Evolutionary conservation across 2,888 invertebrate species (phyloP).

Genomic region (Dysmachus trigonus): DNA sequence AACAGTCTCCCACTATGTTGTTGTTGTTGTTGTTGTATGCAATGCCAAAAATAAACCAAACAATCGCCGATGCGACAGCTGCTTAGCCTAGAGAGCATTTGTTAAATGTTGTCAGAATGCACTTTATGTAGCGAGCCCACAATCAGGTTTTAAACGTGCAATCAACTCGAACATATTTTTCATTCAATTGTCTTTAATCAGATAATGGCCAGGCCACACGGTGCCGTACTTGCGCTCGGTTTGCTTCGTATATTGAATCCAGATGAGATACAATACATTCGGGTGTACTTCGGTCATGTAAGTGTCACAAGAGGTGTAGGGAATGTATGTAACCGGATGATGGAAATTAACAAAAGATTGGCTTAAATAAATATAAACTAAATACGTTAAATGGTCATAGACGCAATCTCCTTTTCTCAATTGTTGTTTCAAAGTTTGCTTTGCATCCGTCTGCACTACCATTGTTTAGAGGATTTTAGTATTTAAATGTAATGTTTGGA

Average conservation of each 20-base stretch:
- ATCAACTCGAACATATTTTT: constrained; percentile 31
- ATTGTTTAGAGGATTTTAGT: neutral
- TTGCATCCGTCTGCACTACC: neutral
- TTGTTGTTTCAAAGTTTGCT: neutral
- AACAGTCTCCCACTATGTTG: neutral
- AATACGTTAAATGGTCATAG: neutral
- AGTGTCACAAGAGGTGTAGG: neutral
- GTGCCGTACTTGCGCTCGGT: neutral
- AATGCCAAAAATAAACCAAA: neutral
- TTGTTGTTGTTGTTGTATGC: too few relatives aligned
- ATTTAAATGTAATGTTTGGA: neutral
- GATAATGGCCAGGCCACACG: constrained; percentile 27
- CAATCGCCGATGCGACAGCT: neutral
- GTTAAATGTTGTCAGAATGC: neutral
- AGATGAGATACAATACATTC: neutral
- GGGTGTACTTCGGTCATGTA: neutral
- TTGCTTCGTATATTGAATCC: neutral
- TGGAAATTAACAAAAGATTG: constrained; percentile 16
- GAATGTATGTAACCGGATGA: constrained; percentile 20
- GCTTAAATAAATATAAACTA: neutral
- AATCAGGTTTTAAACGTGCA: constrained; percentile 4
- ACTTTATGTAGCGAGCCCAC: neutral
- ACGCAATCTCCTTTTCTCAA: neutral
- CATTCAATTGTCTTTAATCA: constrained; percentile 43
- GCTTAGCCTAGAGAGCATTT: neutral